Conservation (phyloP, 2,797 vertebrate genomes). For the Smutsia gigantea region DNA sequence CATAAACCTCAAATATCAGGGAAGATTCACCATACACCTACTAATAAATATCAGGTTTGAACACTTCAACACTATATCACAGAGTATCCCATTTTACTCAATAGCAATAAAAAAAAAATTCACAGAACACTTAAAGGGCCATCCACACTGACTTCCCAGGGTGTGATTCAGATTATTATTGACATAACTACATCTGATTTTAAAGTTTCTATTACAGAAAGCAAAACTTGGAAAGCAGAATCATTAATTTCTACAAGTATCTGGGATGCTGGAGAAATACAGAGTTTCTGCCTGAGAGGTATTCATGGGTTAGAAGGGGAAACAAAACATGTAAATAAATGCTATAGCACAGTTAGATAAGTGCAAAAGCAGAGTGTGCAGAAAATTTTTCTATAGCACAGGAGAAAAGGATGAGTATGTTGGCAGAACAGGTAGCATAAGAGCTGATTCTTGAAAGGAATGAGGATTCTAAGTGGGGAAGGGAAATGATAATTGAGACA, state of each 20-base stretch:
- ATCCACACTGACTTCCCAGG: neutral
- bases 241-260: neutral
- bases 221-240: neutral
- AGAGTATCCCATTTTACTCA: slow-evolving; percentile 32
- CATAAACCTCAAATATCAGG: slow-evolving; percentile 69
- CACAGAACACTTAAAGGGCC: slow-evolving; percentile 12
- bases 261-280: neutral
- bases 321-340: neutral
- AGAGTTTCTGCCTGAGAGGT: neutral
- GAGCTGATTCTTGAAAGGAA: neutral
- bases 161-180: slow-evolving; percentile 20
- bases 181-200: neutral
- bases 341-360: neutral
- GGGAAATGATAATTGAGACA: neutral
- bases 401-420: neutral
- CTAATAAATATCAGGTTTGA: slow-evolving; percentile 54
- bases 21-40: slow-evolving; percentile 17
- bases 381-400: neutral
- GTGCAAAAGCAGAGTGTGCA: too few species aligned
- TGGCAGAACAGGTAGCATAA: neutral
- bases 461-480: neutral
- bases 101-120: neutral
- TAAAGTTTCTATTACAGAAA: slow-evolving; percentile 40
- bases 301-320: neutral
- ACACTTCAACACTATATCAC: slow-evolving; percentile 44